Conservation (phyloP, 2,888 invertebrate species). For the Schizaphis graminum region DNA sequence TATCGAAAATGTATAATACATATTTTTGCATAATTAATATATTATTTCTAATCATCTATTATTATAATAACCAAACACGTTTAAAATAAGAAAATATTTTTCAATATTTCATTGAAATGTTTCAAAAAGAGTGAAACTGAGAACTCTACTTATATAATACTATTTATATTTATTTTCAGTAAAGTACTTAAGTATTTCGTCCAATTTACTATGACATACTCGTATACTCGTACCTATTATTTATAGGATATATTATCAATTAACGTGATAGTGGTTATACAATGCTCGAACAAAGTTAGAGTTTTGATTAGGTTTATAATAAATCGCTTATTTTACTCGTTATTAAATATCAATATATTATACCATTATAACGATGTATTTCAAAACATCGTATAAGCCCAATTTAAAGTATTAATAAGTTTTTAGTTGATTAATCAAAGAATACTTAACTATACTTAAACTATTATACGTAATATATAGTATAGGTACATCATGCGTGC, state of each 20-base stretch:
- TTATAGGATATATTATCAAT: not conserved
- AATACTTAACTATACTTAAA: not conserved
- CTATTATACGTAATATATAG: not conserved
- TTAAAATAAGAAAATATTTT: too few relatives aligned
- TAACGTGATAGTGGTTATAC: not conserved
- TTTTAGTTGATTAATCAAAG: not conserved
- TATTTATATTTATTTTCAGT: not conserved
- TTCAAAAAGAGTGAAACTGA: too few relatives aligned
- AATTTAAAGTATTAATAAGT: conserved; percentile 28
- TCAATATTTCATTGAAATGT: too few relatives aligned
- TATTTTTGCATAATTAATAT: too few relatives aligned
- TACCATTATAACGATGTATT: not conserved
- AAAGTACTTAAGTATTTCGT: not conserved
- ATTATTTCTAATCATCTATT: too few relatives aligned
- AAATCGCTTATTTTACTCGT: not conserved
- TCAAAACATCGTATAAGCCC: not conserved
- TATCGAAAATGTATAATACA: too few relatives aligned
- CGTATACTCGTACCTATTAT: too few relatives aligned
- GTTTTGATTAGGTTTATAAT: not conserved
- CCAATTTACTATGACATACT: not conserved
- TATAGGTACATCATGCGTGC: not conserved
- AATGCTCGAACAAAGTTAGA: not conserved
- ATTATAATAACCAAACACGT: too few relatives aligned
- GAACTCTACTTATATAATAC: not conserved
- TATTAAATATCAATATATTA: conserved; percentile 17